These are phyloP conservation scores for Crambe crambe DNA, from an alignment of 37 sponge, comb jelly and placozoan genomes.

Conservation along the genomic window DNA sequence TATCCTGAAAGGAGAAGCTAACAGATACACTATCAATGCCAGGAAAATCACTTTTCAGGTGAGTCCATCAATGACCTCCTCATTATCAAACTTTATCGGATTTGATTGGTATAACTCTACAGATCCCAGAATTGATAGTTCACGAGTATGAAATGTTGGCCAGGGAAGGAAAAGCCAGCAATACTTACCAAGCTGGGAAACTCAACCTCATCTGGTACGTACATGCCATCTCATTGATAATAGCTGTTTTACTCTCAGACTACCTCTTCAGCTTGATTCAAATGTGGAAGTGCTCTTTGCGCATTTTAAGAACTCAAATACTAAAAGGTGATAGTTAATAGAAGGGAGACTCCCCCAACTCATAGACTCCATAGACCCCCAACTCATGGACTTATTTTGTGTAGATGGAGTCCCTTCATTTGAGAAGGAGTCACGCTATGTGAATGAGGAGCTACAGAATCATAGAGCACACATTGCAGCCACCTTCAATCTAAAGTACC, in stretches of 20 bases:
- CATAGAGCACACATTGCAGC: constrained; percentile 27
- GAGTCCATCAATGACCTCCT: background rate
- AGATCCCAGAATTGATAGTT: constrained; percentile 51
- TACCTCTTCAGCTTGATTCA: constrained; percentile 30
- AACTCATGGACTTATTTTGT: too few species aligned
- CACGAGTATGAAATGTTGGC: constrained; percentile 18
- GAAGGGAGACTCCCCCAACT: too few species aligned
- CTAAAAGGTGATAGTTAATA: constrained; percentile 8
- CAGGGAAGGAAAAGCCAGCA: constrained; percentile 33
- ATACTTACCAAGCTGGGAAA: constrained; percentile 52
- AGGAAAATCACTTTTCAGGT: constrained; percentile 58
- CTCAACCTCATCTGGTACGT: constrained; percentile 59
- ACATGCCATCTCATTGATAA: too few species aligned
- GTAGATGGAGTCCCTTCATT: constrained; percentile 38
- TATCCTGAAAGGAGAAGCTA: constrained; percentile 35
- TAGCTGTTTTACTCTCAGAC: too few species aligned
- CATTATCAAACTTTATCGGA: background rate
- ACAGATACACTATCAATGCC: constrained; percentile 34
- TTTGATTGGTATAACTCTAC: background rate
- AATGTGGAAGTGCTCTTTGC: constrained; percentile 49
- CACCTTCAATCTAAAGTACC: constrained; percentile 28
- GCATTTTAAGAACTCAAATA: constrained; percentile 15
- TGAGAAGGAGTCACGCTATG: constrained; percentile 3
- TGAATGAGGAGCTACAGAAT: constrained; percentile 15
- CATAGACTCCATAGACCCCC: too few species aligned